phyloP scores from a whole-genome alignment of 2,888 invertebrate genomes.

The Alentia gelatinosa region DNA sequence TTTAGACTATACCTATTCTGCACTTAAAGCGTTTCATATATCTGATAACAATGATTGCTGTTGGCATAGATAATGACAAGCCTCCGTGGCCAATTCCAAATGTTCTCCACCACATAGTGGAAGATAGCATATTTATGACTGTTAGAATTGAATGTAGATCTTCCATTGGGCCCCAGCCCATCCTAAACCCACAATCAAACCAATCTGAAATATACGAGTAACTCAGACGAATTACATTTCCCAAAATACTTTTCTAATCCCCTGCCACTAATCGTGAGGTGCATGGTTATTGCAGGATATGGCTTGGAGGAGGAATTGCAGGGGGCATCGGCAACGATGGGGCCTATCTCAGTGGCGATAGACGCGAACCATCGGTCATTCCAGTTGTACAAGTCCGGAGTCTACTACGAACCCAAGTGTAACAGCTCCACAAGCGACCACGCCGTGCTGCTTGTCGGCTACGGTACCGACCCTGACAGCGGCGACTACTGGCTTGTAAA shows the following conservation, averaged over 20 bases:
- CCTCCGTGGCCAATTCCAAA: no score
- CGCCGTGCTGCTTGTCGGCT: constrained; percentile 59
- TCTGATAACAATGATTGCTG: no score
- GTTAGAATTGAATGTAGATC: no score
- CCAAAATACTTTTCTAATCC: no score
- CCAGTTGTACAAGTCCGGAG: constrained; percentile 56
- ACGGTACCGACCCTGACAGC: constrained; percentile 81
- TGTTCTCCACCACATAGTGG: no score
- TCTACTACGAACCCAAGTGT: constrained; percentile 57
- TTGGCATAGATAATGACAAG: no score
- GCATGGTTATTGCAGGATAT: not conserved
- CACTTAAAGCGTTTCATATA: no score
- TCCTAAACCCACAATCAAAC: not conserved
- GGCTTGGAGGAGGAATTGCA: constrained; percentile 47
- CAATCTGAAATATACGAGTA: not conserved
- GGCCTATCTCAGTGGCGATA: constrained; percentile 54
- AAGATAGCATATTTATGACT: no score
- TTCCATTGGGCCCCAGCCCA: no score
- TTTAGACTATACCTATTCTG: no score
- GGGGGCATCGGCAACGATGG: constrained; percentile 45
- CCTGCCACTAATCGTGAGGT: no score
- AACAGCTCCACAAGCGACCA: constrained; percentile 48
- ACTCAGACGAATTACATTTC: no score
- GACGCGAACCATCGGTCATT: constrained; percentile 52
- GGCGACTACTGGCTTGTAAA: constrained; percentile 92